phyloP scores from a whole-genome alignment of 2,888 invertebrate genomes.

The Torymus tubicola region DNA sequence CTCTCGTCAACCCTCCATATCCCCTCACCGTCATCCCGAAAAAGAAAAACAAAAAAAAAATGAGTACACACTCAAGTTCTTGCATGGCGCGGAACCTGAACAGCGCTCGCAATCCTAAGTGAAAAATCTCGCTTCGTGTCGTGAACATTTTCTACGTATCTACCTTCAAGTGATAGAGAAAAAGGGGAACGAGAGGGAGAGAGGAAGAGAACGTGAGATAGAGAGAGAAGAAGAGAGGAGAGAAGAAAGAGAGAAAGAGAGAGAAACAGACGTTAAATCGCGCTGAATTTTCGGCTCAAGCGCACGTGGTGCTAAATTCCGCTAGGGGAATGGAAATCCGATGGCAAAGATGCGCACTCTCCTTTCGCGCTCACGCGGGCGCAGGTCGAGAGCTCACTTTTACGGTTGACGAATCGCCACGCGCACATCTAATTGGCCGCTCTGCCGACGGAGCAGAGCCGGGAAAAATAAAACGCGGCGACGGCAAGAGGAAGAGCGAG shows the following conservation, averaged over 20 bases:
- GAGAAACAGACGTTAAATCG: slow-evolving; percentile 23
- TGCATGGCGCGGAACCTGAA: too few species aligned
- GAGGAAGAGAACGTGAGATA: too few species aligned
- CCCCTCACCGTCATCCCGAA: neutral
- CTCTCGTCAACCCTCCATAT: neutral
- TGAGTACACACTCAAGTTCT: slow-evolving; percentile 27
- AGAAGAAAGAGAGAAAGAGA: too few species aligned
- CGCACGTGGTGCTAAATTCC: slow-evolving; percentile 21
- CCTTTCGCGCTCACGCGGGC: neutral
- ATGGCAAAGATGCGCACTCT: neutral
- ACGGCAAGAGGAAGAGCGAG: neutral
- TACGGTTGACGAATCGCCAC: slow-evolving; percentile 30
- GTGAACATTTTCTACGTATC: too few species aligned
- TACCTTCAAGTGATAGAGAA: too few species aligned
- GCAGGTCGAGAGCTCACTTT: slow-evolving; percentile 46
- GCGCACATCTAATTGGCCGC: slow-evolving; percentile 31
- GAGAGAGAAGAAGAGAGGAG: too few species aligned
- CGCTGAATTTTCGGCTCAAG: slow-evolving; percentile 41
- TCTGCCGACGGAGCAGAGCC: neutral
- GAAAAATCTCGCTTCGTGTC: slow-evolving; percentile 34
- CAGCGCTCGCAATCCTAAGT: slow-evolving; percentile 28
- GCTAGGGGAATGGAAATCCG: slow-evolving; percentile 36
- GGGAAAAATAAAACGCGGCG: neutral
- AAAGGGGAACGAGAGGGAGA: too few species aligned
- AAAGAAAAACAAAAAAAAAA: slow-evolving; percentile 28